Conservation (phyloP, 2,888 invertebrate species). For the Amorpha juglandis region DNA sequence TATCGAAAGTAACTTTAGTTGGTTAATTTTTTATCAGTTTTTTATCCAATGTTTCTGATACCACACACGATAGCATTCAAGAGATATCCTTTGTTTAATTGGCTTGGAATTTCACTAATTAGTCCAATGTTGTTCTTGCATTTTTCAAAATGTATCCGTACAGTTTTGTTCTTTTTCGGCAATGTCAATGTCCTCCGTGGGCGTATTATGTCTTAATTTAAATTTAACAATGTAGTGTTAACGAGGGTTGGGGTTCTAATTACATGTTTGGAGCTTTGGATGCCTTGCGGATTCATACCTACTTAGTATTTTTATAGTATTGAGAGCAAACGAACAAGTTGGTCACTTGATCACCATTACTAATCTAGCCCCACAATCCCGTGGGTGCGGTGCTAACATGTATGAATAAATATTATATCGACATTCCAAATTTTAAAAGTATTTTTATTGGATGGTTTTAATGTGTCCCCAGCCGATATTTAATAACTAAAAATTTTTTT, state of each 20-base stretch:
- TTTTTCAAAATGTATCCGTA: conserved; percentile 20
- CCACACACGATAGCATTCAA: conserved; percentile 20
- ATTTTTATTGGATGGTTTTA: too few relatives aligned
- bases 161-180: conserved; percentile 4
- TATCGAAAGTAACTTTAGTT: not conserved
- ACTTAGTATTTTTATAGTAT: too few relatives aligned
- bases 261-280: not conserved
- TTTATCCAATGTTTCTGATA: conserved; percentile 1
- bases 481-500: too few relatives aligned
- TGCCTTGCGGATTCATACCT: too few relatives aligned
- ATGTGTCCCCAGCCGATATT: too few relatives aligned
- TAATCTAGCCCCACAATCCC: too few relatives aligned
- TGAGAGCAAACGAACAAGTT: too few relatives aligned
- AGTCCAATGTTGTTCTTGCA: conserved; percentile 26
- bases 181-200: conserved; percentile 18
- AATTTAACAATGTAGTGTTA: conserved; percentile 17
- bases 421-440: too few relatives aligned
- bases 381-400: too few relatives aligned
- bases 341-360: too few relatives aligned
- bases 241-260: not conserved
- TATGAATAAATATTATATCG: too few relatives aligned
- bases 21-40: conserved; percentile 1
- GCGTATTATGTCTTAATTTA: conserved; percentile 19
- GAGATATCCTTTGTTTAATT: conserved; percentile 37
- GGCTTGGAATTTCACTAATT: conserved; percentile 34